A percentile compares a stretch with the other conserved stretches of the same genome.
phyloP scores from a whole-genome alignment of 2,888 invertebrate species.

The Agrypnus murinus region DNA sequence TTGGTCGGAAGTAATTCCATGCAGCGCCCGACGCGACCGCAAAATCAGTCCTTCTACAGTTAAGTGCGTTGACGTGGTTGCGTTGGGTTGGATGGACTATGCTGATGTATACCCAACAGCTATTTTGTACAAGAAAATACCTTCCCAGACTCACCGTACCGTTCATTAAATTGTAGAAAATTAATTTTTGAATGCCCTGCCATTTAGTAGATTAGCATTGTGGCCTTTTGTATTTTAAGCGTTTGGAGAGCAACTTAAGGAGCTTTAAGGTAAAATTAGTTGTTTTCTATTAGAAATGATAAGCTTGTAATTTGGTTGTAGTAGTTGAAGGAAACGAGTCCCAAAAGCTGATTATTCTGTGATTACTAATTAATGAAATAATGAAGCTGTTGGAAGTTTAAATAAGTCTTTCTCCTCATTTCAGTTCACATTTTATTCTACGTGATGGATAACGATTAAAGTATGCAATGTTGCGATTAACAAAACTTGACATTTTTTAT shows the following conservation, averaged over 20 bases:
- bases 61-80: slow-evolving; percentile 43
- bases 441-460: no score
- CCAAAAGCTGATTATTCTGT: not conserved
- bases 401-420: not conserved
- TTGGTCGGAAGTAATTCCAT: slow-evolving; percentile 59
- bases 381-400: not conserved
- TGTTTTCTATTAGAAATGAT: not conserved
- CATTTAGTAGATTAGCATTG: not conserved
- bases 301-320: not conserved
- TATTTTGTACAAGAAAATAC: slow-evolving; percentile 22
- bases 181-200: slow-evolving; percentile 18
- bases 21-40: slow-evolving; percentile 53
- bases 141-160: not conserved
- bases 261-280: slow-evolving; percentile 2
- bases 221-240: not conserved
- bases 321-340: not conserved
- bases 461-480: no score
- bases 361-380: not conserved
- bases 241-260: not conserved
- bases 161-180: slow-evolving; percentile 9
- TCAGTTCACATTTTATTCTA: not conserved
- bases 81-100: slow-evolving; percentile 23
- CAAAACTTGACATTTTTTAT: not conserved
- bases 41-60: slow-evolving; percentile 51
- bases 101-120: slow-evolving; percentile 14